phyloP scores from a whole-genome alignment of 2,888 invertebrate species.

The Amiota communis region DNA sequence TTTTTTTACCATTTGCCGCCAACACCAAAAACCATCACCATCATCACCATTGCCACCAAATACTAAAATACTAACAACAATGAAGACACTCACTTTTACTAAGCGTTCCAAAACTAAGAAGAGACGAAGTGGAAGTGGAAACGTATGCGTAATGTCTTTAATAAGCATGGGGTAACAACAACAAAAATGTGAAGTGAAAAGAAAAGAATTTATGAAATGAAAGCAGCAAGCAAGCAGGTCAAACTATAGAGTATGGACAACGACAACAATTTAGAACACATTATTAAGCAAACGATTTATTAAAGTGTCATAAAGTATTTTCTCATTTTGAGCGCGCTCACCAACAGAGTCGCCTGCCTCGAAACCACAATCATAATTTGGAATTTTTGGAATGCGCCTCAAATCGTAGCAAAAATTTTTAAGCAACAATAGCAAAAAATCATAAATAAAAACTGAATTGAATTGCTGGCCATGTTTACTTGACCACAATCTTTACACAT shows the following conservation, averaged over 20 bases:
- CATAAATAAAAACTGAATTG: constrained; percentile 14
- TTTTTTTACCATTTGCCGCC: constrained; percentile 9
- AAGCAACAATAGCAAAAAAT: background rate
- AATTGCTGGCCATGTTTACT: constrained; percentile 22
- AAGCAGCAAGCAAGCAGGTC: constrained; percentile 8
- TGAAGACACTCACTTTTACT: background rate
- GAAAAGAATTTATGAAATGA: constrained; percentile 2
- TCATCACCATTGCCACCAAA: too few species aligned
- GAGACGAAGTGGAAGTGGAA: background rate
- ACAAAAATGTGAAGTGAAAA: background rate
- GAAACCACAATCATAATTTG: too few species aligned
- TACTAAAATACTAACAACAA: too few species aligned
- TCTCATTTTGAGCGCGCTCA: too few species aligned
- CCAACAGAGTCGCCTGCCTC: too few species aligned
- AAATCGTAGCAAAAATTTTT: background rate
- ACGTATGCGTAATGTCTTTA: constrained; percentile 10
- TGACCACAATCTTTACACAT: background rate
- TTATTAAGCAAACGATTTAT: constrained; percentile 28
- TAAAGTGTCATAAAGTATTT: constrained; percentile 2
- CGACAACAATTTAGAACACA: constrained; percentile 13
- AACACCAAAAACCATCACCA: background rate
- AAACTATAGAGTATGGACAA: background rate
- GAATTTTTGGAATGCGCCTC: too few species aligned
- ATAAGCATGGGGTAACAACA: background rate
- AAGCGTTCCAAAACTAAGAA: too few species aligned